phyloP scores from a whole-genome alignment of 2,888 invertebrate species.

The Andrena flavipes region DNA sequence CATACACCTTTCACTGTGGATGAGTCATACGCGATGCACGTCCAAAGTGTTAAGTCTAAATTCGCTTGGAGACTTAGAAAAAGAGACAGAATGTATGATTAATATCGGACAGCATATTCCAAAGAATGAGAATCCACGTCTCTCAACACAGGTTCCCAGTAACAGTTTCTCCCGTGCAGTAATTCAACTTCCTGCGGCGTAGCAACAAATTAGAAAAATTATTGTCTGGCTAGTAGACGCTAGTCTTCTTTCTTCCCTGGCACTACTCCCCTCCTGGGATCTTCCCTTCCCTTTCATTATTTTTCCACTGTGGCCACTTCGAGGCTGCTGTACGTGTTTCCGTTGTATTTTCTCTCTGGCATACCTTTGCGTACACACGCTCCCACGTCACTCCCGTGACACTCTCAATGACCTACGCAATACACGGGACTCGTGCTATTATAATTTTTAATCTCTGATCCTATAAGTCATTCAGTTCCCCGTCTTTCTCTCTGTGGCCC shows the following conservation, averaged over 20 bases:
- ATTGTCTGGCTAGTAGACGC: constrained; percentile 8
- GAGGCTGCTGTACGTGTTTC: constrained; percentile 38
- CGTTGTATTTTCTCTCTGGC: constrained; percentile 63
- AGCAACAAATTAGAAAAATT: constrained; percentile 36
- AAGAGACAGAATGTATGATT: too few relatives aligned
- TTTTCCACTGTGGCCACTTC: constrained; percentile 6
- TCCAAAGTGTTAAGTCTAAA: too few relatives aligned
- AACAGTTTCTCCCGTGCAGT: background rate
- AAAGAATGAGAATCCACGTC: background rate
- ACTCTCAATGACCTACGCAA: constrained; percentile 64
- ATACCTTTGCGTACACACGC: constrained; percentile 65
- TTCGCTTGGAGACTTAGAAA: too few relatives aligned
- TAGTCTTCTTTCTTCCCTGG: background rate
- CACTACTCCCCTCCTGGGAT: background rate
- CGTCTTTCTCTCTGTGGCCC: background rate
- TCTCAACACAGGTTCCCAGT: background rate
- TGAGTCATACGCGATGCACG: too few relatives aligned
- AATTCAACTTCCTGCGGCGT: constrained; percentile 18
- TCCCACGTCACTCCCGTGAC: constrained; percentile 65
- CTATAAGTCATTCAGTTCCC: constrained; percentile 43
- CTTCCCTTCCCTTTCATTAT: constrained; percentile 33
- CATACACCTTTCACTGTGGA: too few relatives aligned
- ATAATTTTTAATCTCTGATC: constrained; percentile 57
- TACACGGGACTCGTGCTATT: constrained; percentile 25
- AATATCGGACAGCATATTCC: too few relatives aligned